These are phyloP conservation scores for Anthoscopus minutus DNA, from an alignment of 2,113 vertebrate genomes.

Conservation along the genomic window DNA sequence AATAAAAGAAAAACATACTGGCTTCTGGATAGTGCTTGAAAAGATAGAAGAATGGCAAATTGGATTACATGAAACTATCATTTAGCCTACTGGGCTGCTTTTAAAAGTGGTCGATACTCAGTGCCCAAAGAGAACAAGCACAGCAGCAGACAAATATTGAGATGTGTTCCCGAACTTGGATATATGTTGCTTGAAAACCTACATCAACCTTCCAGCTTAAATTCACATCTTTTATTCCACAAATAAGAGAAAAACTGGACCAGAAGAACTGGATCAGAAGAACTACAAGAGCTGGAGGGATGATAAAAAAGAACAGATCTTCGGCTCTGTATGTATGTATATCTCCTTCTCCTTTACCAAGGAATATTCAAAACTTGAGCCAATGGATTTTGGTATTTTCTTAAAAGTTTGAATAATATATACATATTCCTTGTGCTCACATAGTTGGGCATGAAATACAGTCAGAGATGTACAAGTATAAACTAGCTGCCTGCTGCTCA, in stretches of 20 bases:
- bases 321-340: rapidly evolving
- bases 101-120: neutral
- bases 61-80: neutral
- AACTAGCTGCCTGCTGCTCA: slow-evolving; percentile 15
- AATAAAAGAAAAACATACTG: neutral
- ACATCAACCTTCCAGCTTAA: neutral
- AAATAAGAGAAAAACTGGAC: neutral
- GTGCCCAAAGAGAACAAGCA: neutral
- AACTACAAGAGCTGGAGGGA: neutral
- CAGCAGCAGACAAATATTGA: rapidly evolving
- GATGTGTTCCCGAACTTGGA: neutral
- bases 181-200: neutral
- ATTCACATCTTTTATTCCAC: neutral
- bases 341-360: neutral
- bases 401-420: neutral
- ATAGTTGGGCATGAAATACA: neutral
- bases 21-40: neutral
- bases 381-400: neutral
- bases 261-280: too few relatives aligned
- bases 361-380: neutral
- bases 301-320: neutral
- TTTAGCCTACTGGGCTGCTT: neutral
- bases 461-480: neutral
- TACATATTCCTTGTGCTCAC: neutral
- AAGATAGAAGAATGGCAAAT: neutral